Evolutionary conservation across 2,113 vertebrate species (phyloP).

Genomic region (Sinocyclocheilus anophthalmus): DNA sequence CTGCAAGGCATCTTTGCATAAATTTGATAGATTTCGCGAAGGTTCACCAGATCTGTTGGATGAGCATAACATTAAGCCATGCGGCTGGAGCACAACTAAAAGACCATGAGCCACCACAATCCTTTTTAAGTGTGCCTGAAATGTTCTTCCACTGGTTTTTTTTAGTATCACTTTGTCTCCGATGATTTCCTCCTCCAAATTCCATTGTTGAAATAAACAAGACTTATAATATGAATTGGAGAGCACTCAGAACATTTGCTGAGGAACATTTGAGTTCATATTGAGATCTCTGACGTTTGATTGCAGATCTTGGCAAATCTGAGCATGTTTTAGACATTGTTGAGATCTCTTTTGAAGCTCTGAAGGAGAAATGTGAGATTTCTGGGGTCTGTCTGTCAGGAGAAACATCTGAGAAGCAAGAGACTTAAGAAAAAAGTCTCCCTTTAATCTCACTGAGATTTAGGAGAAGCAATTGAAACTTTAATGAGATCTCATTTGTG

Average conservation of each 20-base stretch:
- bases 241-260: neutral
- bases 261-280: neutral
- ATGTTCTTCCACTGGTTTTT: neutral
- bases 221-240: neutral
- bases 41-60: slow-evolving; percentile 50
- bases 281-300: neutral
- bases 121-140: neutral
- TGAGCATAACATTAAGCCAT: neutral
- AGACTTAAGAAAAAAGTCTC: neutral
- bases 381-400: neutral
- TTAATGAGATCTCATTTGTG: neutral
- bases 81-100: neutral
- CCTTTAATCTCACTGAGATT: neutral
- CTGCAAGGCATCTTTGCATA: no score
- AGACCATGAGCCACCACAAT: neutral
- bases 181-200: neutral
- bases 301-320: no score
- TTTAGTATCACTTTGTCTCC: neutral
- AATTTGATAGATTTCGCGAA: slow-evolving; percentile 60
- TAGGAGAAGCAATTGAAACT: neutral
- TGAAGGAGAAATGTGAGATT: neutral
- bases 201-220: neutral
- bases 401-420: neutral
- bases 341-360: neutral
- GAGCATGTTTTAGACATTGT: neutral